Conservation (phyloP, 2,888 invertebrate genomes). For the Cheilosia variabilis region DNA sequence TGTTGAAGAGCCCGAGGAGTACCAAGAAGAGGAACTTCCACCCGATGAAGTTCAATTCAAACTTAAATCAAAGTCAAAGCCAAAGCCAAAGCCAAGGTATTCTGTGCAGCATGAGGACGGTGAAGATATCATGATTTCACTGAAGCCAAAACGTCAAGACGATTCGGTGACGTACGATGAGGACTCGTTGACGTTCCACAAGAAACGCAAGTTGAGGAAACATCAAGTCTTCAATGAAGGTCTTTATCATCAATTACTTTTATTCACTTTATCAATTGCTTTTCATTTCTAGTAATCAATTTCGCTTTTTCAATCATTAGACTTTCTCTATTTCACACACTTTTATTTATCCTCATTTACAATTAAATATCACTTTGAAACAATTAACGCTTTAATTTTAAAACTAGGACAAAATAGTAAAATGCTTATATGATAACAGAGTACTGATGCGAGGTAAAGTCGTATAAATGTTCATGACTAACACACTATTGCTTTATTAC, state of each 20-base stretch:
- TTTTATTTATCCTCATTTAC: slow-evolving; percentile 6
- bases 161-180: slow-evolving; percentile 86
- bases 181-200: slow-evolving; percentile 88
- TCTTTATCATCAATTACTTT: slow-evolving; percentile 69
- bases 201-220: slow-evolving; percentile 87
- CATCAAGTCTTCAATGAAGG: slow-evolving; percentile 86
- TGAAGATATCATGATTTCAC: slow-evolving; percentile 85
- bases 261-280: background rate
- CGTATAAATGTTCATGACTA: slow-evolving; percentile 79
- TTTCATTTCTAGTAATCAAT: slow-evolving; percentile 48
- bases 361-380: slow-evolving; percentile 13
- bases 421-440: slow-evolving; percentile 84
- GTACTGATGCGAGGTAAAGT: slow-evolving; percentile 81
- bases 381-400: slow-evolving; percentile 56
- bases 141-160: slow-evolving; percentile 83
- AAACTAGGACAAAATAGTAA: slow-evolving; percentile 59
- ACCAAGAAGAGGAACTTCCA: slow-evolving; percentile 85
- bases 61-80: slow-evolving; percentile 83
- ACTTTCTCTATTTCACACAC: slow-evolving; percentile 36
- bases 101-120: slow-evolving; percentile 86
- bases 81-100: slow-evolving; percentile 84
- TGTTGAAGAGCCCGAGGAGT: slow-evolving; percentile 84
- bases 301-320: slow-evolving; percentile 56
- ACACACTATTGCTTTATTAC: slow-evolving; percentile 56
- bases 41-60: slow-evolving; percentile 84